Conservation (phyloP, 1,140 invertebrate species). For the Bombus cullumanus region DNA sequence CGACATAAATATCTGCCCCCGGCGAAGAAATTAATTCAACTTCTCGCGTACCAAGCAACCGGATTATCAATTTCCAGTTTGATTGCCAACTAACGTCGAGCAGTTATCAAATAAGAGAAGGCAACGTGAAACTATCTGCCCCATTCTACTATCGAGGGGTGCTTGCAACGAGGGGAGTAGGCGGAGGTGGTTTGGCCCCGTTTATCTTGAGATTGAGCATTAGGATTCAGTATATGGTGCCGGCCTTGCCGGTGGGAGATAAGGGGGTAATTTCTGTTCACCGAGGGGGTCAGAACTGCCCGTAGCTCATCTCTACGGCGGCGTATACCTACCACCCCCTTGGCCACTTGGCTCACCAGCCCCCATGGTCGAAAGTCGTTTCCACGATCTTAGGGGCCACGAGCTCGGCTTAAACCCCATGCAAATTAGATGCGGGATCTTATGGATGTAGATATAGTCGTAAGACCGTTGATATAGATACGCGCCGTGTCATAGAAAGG, state of each 20-base stretch:
- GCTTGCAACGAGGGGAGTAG: conserved; percentile 28
- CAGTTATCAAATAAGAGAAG: conserved; percentile 40
- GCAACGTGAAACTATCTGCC: conserved; percentile 44
- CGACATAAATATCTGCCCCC: not conserved
- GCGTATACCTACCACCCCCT: conserved; percentile 64
- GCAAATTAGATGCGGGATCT: conserved; percentile 76
- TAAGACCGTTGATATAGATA: conserved; percentile 56
- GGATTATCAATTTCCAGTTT: conserved; percentile 15
- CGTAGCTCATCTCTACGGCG: conserved; percentile 78
- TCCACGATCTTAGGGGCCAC: conserved; percentile 73
- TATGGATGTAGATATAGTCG: conserved; percentile 66
- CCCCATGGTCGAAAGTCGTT: conserved; percentile 72
- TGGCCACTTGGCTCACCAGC: conserved; percentile 60
- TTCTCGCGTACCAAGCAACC: not conserved
- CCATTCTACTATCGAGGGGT: conserved; percentile 35
- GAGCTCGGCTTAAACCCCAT: conserved; percentile 70
- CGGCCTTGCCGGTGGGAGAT: conserved; percentile 76
- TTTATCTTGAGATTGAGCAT: conserved; percentile 80
- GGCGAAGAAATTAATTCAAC: not conserved
- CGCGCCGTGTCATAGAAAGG: conserved; percentile 10
- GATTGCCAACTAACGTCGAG: not conserved
- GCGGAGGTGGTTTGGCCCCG: conserved; percentile 60
- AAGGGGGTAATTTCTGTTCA: conserved; percentile 79
- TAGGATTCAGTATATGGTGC: conserved; percentile 77
- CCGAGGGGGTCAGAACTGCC: conserved; percentile 77